phyloP scores from a whole-genome alignment of 1,140 invertebrate genomes.

The Kradibia gibbosae region DNA sequence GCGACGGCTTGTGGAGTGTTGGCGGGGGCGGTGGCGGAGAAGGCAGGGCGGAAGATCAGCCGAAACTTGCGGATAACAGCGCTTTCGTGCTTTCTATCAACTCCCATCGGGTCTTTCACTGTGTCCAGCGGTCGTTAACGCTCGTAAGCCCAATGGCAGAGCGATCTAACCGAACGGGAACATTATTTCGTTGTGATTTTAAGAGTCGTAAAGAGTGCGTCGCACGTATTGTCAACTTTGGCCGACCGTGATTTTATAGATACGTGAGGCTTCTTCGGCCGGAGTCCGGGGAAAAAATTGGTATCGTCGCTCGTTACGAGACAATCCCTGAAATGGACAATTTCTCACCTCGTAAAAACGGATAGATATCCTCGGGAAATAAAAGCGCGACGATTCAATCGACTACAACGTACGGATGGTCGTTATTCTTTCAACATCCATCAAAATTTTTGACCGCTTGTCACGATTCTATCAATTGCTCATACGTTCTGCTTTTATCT shows the following conservation, averaged over 20 bases:
- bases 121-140: constrained; percentile 57
- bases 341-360: constrained; percentile 51
- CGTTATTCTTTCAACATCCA: constrained; percentile 41
- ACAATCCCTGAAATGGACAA: constrained; percentile 49
- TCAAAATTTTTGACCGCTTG: constrained; percentile 18
- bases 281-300: constrained; percentile 55
- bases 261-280: neutral
- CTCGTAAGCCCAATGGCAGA: neutral
- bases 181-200: constrained; percentile 58
- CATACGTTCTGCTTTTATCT: too few species aligned
- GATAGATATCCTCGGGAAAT: constrained; percentile 34
- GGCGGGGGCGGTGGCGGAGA: neutral
- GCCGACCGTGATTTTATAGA: neutral
- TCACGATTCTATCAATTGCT: constrained; percentile 29
- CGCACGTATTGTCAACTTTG: constrained; percentile 59
- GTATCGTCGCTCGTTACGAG: constrained; percentile 55
- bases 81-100: constrained; percentile 53
- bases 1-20: too few species aligned
- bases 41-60: neutral
- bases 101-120: constrained; percentile 62
- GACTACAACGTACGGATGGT: constrained; percentile 44
- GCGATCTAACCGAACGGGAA: constrained; percentile 42
- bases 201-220: constrained; percentile 67
- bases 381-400: constrained; percentile 41
- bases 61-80: constrained; percentile 64